Evolutionary conservation across 2,888 invertebrate species (phyloP), one percentile per base, ranked within the genome.

Genomic region (Meiosimyza platycephala): DNA sequence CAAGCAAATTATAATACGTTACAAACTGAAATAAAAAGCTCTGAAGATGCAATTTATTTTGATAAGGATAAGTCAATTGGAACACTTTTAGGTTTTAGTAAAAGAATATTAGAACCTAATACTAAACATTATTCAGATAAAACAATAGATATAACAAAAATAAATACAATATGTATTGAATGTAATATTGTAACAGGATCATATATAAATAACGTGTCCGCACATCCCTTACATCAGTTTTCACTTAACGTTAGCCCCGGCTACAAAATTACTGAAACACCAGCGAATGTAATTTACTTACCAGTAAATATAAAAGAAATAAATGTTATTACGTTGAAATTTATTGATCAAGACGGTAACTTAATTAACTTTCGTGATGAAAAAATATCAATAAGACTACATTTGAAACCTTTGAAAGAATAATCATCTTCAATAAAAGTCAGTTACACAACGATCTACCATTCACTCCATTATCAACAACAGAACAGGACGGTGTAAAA

Each of bases 161-260:
- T n/a, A n/a, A n/a, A 74, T 50, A 66, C 72, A 40, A 73, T 74
- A n/a, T n/a, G n/a, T n/a, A n/a, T n/a, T n/a, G n/a, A 47, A 50
- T 78, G 76, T 67, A 77, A 75, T 71, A 74, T 78, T 55, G 63
- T 77, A 6, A 18, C 55, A 5, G 76, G 76, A 33, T 77, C 78
- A 15, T 78, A 69, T 75, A 71, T 75, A 40, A 78, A 78, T 75
- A 78, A 79, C 13, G 75, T 75, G 59, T 78, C 74, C 33, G 78
- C 79, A 6, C 84, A 86, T 72, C 83, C 80, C 6, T 79, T 85
- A 67, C 82, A 85, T 72, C 79, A 83, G 77, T 85, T 85, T 79
- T 81, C 79, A 16, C 80, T 81, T 6, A 28, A 28, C 28, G 28
- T 28, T 28, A 28, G 78, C 22, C 81, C 83, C 18, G 85, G 85